phyloP scores from a whole-genome alignment of 53 echinoderm and acorn worm genomes.

The Luidia sarsii region DNA sequence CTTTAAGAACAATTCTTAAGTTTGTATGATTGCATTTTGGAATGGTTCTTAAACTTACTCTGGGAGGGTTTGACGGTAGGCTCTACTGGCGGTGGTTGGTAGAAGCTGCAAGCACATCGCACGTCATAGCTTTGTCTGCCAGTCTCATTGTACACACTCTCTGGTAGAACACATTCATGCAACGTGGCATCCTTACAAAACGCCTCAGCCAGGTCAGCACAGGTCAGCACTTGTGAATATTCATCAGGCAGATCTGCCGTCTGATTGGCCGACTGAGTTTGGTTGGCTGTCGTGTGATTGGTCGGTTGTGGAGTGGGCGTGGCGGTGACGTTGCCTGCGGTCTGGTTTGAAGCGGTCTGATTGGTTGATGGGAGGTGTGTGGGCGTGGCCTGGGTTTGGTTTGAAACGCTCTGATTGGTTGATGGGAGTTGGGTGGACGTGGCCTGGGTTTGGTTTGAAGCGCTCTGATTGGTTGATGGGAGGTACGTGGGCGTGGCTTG shows the following conservation, averaged over 20 bases:
- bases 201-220: constrained; percentile 12
- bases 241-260: background rate
- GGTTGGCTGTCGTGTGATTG: constrained; percentile 20
- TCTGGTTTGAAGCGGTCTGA: constrained; percentile 1
- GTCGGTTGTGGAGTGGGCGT: background rate
- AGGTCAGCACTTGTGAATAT: constrained; percentile 29
- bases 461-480: constrained; percentile 11
- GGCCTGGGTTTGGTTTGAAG: background rate
- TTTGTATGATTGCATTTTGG: too few relatives aligned
- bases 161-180: constrained; percentile 7
- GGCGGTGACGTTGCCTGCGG: background rate
- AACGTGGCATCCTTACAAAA: constrained; percentile 12
- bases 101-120: constrained; percentile 7
- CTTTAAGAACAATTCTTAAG: too few relatives aligned
- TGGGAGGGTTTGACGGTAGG: constrained; percentile 14
- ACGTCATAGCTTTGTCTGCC: background rate
- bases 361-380: constrained; percentile 20
- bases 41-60: too few relatives aligned
- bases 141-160: constrained; percentile 32
- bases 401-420: background rate
- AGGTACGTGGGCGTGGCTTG: constrained; percentile 23
- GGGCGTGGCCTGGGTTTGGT: constrained; percentile 21
- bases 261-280: constrained; percentile 21
- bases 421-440: background rate
- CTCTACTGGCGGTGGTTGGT: background rate